A percentile compares a stretch with the other conserved stretches of the same genome.
These are phyloP conservation scores for Netelia inedita DNA, from an alignment of 2,888 invertebrate genomes.

Conservation along the genomic window DNA sequence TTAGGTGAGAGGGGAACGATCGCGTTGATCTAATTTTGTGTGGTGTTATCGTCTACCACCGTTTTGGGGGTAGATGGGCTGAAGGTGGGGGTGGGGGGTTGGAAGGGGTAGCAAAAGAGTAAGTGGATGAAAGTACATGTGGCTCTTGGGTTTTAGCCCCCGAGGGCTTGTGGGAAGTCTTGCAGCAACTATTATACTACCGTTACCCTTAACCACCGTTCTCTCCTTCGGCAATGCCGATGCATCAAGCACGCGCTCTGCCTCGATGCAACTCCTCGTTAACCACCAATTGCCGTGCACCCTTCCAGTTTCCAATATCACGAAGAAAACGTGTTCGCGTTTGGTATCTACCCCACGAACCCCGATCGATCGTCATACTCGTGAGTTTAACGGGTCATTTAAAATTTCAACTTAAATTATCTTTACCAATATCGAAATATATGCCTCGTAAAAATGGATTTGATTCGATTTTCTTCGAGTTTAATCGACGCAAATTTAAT, in stretches of 20 bases:
- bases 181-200: conserved; percentile 28
- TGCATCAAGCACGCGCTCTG: conserved; percentile 36
- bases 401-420: conserved; percentile 31
- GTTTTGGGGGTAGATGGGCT: conserved; percentile 1
- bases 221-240: conserved; percentile 1
- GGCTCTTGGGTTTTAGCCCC: conserved; percentile 10
- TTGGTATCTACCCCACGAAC: not conserved
- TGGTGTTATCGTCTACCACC: conserved; percentile 25
- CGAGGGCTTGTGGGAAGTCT: conserved; percentile 35
- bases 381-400: conserved; percentile 27
- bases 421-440: not conserved
- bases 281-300: conserved; percentile 53
- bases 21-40: conserved; percentile 24
- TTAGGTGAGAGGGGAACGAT: conserved; percentile 18
- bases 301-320: conserved; percentile 57
- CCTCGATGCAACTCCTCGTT: conserved; percentile 53
- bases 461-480: not conserved
- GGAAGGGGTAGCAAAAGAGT: not conserved
- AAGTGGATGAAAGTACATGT: conserved; percentile 35
- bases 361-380: conserved; percentile 32
- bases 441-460: not conserved
- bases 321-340: conserved; percentile 5
- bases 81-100: no score
- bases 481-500: not conserved
- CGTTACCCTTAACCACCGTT: conserved; percentile 15